Evolutionary conservation across 37 sponge, comb jelly and placozoan species (phyloP).

Genomic region (Sycon ciliatum): DNA sequence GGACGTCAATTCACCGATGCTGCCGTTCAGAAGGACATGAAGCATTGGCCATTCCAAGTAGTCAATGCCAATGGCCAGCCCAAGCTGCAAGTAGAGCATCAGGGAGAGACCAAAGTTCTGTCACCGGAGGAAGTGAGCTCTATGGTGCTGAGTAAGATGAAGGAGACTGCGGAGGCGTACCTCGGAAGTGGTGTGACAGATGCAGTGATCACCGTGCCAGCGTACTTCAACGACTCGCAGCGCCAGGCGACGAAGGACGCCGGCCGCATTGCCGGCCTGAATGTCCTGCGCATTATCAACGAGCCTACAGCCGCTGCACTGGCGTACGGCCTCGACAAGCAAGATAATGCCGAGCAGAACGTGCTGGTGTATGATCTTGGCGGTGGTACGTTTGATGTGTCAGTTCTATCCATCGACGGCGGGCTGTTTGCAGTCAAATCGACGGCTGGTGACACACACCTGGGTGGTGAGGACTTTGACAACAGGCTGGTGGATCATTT

Average conservation of each 20-base stretch:
- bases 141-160: conserved; percentile 98
- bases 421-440: conserved; percentile 98
- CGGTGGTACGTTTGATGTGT: conserved; percentile 96
- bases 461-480: conserved; percentile 98
- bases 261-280: conserved; percentile 87
- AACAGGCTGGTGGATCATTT: conserved; percentile 86
- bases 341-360: conserved; percentile 64
- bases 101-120: conserved; percentile 58
- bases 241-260: conserved; percentile 99
- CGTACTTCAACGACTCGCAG: conserved; percentile 99
- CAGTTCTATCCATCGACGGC: conserved; percentile 89
- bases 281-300: conserved; percentile 96
- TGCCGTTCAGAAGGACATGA: conserved; percentile 59
- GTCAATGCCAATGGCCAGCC: conserved; percentile 62
- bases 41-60: conserved; percentile 88
- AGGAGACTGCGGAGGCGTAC: conserved; percentile 96
- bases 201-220: conserved; percentile 96
- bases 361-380: conserved; percentile 95
- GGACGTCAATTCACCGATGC: conserved; percentile 72
- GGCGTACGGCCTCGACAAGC: conserved; percentile 95
- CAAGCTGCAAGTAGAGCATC: conserved; percentile 59
- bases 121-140: conserved; percentile 80
- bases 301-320: conserved; percentile 98
- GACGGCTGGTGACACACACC: conserved; percentile 91
- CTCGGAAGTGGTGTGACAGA: conserved; percentile 80